A percentile compares a stretch with the other conserved stretches of the same genome.
Conservation (phyloP, 2,888 invertebrate species). For the Orgyia antiqua region DNA sequence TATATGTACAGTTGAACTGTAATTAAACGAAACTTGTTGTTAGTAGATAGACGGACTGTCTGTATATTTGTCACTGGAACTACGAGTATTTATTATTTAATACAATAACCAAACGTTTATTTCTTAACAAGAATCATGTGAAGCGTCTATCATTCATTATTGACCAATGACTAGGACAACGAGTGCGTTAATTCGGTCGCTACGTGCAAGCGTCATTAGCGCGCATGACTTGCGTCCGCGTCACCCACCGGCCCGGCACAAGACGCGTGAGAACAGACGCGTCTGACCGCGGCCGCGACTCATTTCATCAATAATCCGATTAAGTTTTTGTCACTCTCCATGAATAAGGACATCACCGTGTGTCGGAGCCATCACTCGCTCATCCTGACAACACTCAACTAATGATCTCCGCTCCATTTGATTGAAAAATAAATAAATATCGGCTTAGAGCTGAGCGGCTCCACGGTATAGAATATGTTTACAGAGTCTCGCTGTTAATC, state of each 20-base stretch:
- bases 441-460: neutral
- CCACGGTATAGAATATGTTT: slow-evolving; percentile 5
- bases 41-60: too few relatives aligned
- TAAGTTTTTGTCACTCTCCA: slow-evolving; percentile 24
- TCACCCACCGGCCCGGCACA: slow-evolving; percentile 14
- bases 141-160: slow-evolving; percentile 4
- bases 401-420: slow-evolving; percentile 4
- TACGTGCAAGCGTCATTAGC: slow-evolving; percentile 31
- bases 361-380: slow-evolving; percentile 2
- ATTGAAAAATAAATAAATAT: slow-evolving; percentile 3
- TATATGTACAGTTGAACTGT: too few relatives aligned
- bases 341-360: slow-evolving; percentile 14
- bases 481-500: slow-evolving; percentile 7
- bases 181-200: slow-evolving; percentile 11
- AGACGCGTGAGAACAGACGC: slow-evolving; percentile 14
- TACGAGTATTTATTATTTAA: too few relatives aligned
- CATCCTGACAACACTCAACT: slow-evolving; percentile 1
- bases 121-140: neutral
- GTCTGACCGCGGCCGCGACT: slow-evolving; percentile 8
- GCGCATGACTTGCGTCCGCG: slow-evolving; percentile 40
- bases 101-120: too few relatives aligned
- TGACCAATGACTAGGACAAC: too few relatives aligned
- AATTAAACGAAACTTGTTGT: too few relatives aligned
- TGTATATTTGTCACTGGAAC: too few relatives aligned
- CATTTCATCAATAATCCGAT: slow-evolving; percentile 36